Conservation (phyloP, 2,113 vertebrate species). For the Corvus cornix region DNA sequence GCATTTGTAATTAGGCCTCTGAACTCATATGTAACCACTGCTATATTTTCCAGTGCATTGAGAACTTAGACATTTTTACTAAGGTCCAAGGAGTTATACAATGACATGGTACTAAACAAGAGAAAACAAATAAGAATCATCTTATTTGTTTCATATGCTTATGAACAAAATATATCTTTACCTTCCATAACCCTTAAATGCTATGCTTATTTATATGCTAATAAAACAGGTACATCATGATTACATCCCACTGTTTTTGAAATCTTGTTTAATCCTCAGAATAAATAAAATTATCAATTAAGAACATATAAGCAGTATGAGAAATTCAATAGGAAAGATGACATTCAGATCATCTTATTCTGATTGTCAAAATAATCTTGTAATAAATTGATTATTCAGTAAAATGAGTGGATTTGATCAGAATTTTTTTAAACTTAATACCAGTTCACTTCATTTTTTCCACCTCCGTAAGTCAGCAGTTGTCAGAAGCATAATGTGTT, state of each 20-base stretch:
- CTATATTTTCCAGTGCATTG: neutral
- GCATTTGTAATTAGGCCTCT: neutral
- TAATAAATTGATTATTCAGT: neutral
- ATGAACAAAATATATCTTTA: neutral
- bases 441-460: neutral
- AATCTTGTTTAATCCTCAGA: neutral
- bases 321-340: neutral
- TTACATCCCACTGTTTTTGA: neutral
- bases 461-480: neutral
- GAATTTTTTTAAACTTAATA: neutral
- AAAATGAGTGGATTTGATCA: neutral
- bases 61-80: neutral
- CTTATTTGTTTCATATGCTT: neutral
- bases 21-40: neutral
- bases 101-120: neutral
- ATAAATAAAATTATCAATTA: neutral
- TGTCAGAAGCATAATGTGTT: neutral
- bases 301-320: neutral
- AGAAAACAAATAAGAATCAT: neutral
- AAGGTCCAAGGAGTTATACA: neutral
- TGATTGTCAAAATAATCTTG: neutral
- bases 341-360: neutral
- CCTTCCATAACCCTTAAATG: neutral
- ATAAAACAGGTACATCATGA: neutral
- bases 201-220: neutral